A percentile compares a stretch with the other conserved stretches of the same genome.
Conservation (phyloP, 1,140 invertebrate genomes). For the Holcopasites calliopsidis region DNA sequence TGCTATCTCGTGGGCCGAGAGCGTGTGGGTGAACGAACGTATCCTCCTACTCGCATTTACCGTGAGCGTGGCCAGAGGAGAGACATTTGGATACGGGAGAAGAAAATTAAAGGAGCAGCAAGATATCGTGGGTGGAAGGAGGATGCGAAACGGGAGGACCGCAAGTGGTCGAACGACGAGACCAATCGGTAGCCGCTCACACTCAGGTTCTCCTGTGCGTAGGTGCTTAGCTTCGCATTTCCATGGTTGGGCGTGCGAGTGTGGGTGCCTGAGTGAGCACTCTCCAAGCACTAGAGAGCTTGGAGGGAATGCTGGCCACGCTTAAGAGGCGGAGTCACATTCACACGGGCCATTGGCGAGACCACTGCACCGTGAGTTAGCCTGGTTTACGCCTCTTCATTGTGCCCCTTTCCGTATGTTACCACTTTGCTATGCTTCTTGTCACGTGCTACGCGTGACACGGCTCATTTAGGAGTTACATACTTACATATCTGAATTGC, state of each 20-base stretch:
- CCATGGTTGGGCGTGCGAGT: no score
- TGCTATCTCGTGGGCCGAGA: background rate
- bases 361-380: constrained; percentile 69
- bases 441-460: background rate
- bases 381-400: constrained; percentile 70
- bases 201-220: constrained; percentile 6
- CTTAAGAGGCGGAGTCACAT: constrained; percentile 73
- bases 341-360: constrained; percentile 75
- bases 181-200: constrained; percentile 39
- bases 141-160: background rate
- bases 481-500: no score
- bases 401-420: constrained; percentile 36
- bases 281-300: constrained; percentile 34
- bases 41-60: constrained; percentile 5
- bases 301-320: constrained; percentile 60
- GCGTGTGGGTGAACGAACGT: background rate
- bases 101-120: no score
- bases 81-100: no score
- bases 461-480: background rate
- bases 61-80: background rate
- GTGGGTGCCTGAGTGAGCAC: constrained; percentile 66
- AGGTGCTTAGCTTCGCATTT: constrained; percentile 17
- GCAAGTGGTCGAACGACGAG: constrained; percentile 49
- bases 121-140: no score
- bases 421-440: constrained; percentile 26